Base-by-base conservation (phyloP, 2,888 invertebrate species). In the Arge pagana region DNA sequence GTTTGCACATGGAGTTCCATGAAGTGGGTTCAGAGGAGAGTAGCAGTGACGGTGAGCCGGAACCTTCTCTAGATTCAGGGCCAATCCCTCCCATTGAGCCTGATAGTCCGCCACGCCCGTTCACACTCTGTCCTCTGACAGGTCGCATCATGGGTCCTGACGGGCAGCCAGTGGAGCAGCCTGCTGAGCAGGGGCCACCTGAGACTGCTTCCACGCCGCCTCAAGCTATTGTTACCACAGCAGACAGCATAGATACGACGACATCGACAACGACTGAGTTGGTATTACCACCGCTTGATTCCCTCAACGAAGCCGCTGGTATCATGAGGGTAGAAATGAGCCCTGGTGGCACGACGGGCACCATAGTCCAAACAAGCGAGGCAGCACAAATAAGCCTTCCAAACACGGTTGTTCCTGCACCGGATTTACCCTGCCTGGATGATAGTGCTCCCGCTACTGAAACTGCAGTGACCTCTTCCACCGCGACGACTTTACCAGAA, bases 51-150 rank as follows among this genome's bases (percentile, higher is more conserved):
- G 84, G 85, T 71, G 87, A 86, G 56, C 81, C 82, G 60, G 85
- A 87, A 8, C 71, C 73, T 7, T 64, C 70, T 0, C 58, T 61
- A 16, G 69, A 71, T 24, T 73, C 79, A 50, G 80, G 80, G 31
- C 77, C 81, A 8, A 65, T 81, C 54, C 82, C 82, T 54, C 72
- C 84, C 35, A 77, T 83, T 10, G 78, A 78, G 56, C 83, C 83
- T 0, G 81, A 81, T n/a, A 85, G 85, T 67, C 88, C 87, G 15
- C 84, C 84, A 7, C 80, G 85, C 53, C 85, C 85, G 49, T 83
- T 88, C 49, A 86, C 88, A 37, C 78, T 92, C 58, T 90, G 90
- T 67, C 87, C 87, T 1, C 75, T 83, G 11, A 86, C 86, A 2
- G 87, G 86, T 48, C 70, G 77, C 24, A 70, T 72, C 23, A 69